Evolutionary conservation across 2,797 vertebrate species (phyloP).

Genomic region (Darevskia mixta): DNA sequence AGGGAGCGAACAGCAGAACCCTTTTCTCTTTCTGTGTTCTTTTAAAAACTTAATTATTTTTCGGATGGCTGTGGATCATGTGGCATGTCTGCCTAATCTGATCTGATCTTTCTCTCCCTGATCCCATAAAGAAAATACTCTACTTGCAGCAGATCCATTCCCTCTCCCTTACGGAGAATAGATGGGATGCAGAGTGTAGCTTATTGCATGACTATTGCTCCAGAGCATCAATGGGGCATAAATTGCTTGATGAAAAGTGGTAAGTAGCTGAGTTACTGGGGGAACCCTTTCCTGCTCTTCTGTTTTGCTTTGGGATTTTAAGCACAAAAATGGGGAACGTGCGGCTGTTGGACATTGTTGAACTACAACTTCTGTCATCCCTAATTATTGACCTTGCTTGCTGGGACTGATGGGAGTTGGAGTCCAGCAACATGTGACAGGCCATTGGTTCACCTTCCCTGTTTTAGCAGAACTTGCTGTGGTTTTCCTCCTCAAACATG

Average conservation of each 20-base stretch:
- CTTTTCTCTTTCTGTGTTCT: not conserved
- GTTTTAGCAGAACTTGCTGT: not conserved
- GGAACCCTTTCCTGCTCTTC: not conserved
- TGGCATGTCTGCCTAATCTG: not conserved
- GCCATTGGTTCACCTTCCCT: not conserved
- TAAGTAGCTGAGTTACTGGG: too few species aligned
- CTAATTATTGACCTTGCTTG: too few species aligned
- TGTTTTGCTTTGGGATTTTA: not conserved
- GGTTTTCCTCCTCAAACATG: not conserved
- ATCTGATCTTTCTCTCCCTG: not conserved
- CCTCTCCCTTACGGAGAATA: not conserved
- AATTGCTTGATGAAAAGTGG: not conserved
- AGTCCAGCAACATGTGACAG: too few species aligned
- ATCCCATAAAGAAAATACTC: not conserved
- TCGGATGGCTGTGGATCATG: too few species aligned
- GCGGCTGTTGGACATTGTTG: too few species aligned
- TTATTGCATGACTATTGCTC: not conserved
- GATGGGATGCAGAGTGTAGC: too few species aligned
- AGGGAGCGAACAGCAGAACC: not conserved
- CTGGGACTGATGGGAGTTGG: too few species aligned
- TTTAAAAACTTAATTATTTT: not conserved
- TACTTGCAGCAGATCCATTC: not conserved
- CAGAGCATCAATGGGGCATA: not conserved
- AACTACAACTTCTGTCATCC: too few species aligned
- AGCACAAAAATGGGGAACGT: too few species aligned